Base-by-base conservation (phyloP, 2,888 invertebrate genomes). In the Acanthosepion pharaonis region DNA sequence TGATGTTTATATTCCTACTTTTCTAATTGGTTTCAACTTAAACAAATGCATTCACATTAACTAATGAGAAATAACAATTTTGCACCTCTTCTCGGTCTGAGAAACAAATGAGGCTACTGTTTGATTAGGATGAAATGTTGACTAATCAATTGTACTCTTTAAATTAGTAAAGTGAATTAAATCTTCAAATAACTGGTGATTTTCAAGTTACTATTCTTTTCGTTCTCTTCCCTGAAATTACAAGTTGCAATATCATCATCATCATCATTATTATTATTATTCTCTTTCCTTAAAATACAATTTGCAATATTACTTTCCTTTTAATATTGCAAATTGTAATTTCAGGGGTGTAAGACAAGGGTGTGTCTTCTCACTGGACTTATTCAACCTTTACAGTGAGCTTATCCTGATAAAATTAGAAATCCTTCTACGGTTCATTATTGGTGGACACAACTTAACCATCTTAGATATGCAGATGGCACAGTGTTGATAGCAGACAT, bases 1-100 rank as follows among this genome's bases (percentile, higher is more conserved):
- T 78, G 28, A 78, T 78, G n/a, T 78, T 78, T 78, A 78, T 78
- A 78, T 78, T 78, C n/a, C 78, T 78, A 78, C 78, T 78, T 78
- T 78, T 78, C 78, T 78, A 78, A 78, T 78, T 78, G 78, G 8
- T 78, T 78, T 78, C 15, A 15, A 8, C 78, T 78, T n/a, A 28
- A n/a, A n/a, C 8, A n/a, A 15, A 28, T 78, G 78, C 78, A n/a
- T 78, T 78, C 78, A 42, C 42, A 78, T 78, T 78, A 78, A 78
- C 78, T 78, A 78, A 78, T 78, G 78, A 78, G 78, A 78, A 78
- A 78, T 11, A 28, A 78, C 28, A 28, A n/a, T 11, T 64, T 64
- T 28, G 28, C 64, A 28, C 64, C 6, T 64, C 78, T 78, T 78
- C 3, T n/a, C 2, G 1, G 78, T 6, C 78, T 78, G 78, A 11